phyloP scores from a whole-genome alignment of 1,140 invertebrate species.

The Probaryconus sp. region DNA sequence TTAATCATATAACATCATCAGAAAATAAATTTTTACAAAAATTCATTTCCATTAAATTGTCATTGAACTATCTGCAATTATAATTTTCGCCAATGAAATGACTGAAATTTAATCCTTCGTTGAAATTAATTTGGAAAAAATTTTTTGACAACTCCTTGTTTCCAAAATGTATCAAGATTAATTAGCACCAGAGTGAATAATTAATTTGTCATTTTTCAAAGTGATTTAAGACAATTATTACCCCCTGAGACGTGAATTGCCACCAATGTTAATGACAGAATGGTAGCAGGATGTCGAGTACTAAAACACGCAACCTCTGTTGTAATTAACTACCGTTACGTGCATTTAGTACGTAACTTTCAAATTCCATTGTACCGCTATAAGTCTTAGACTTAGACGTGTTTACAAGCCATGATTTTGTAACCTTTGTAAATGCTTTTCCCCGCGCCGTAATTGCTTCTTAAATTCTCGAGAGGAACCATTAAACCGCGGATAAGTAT shows the following conservation, averaged over 20 bases:
- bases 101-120: no score
- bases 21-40: no score
- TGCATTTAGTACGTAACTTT: constrained; percentile 40
- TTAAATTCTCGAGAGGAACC: constrained; percentile 11
- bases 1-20: no score
- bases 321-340: constrained; percentile 50
- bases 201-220: constrained; percentile 41
- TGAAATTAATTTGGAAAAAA: no score
- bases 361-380: constrained; percentile 23
- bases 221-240: constrained; percentile 40
- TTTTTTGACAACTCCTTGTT: no score
- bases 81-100: no score
- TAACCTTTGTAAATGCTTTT: constrained; percentile 24
- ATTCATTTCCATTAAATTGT: no score
- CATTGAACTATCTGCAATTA: no score
- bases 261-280: constrained; percentile 37
- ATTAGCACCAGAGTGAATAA: constrained; percentile 7
- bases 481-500: no score
- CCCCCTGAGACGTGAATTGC: constrained; percentile 21
- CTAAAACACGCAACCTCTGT: constrained; percentile 47
- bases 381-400: constrained; percentile 17
- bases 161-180: constrained; percentile 2
- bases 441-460: constrained; percentile 3
- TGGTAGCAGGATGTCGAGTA: constrained; percentile 27
- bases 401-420: constrained; percentile 33